Conservation (phyloP, 2,888 invertebrate genomes). For the Agonopterix heracliana region DNA sequence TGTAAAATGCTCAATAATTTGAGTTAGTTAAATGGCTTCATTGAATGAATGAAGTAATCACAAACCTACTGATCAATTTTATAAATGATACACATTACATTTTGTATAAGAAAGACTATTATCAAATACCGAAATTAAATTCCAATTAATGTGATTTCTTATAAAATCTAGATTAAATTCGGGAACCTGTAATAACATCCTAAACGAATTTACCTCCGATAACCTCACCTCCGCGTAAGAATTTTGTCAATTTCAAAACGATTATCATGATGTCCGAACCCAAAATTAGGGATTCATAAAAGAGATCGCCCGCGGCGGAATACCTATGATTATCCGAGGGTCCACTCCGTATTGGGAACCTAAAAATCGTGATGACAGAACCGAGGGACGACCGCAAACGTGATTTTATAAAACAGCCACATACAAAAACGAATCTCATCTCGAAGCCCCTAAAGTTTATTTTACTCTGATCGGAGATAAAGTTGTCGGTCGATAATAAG, state of each 20-base stretch:
- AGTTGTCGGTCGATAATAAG: conserved; percentile 45
- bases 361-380: conserved; percentile 55
- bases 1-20: background rate
- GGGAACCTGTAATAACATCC: conserved; percentile 11
- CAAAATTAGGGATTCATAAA: conserved; percentile 61
- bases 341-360: conserved; percentile 45
- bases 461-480: conserved; percentile 15
- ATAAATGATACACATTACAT: no score
- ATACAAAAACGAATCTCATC: conserved; percentile 24
- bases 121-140: conserved; percentile 16
- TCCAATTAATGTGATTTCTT: conserved; percentile 10
- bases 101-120: background rate
- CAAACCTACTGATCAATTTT: no score
- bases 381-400: conserved; percentile 35
- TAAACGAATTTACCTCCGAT: conserved; percentile 19
- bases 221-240: conserved; percentile 17
- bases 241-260: conserved; percentile 46
- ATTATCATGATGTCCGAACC: conserved; percentile 36
- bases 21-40: no score
- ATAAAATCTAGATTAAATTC: conserved; percentile 7
- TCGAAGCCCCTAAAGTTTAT: conserved; percentile 21
- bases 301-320: conserved; percentile 50
- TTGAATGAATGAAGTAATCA: no score
- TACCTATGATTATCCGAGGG: conserved; percentile 59
- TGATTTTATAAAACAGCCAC: conserved; percentile 23